phyloP scores from a whole-genome alignment of 2,888 invertebrate genomes.

The Pardosa pseudoannulata region DNA sequence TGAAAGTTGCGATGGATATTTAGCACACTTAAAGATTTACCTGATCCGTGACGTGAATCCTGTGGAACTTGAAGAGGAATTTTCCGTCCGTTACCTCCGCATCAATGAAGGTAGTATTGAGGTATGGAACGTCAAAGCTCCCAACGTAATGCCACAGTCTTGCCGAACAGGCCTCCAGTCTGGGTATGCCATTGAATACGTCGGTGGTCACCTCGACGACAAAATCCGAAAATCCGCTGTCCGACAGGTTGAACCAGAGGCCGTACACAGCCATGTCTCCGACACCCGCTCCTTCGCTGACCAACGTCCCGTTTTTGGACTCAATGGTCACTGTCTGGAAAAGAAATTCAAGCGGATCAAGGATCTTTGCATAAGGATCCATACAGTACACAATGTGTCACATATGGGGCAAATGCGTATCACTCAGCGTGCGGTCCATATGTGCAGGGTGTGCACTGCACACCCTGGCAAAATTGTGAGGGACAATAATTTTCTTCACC shows the following conservation, averaged over 20 bases:
- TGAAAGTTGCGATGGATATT: too few species aligned
- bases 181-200: neutral
- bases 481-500: too few species aligned
- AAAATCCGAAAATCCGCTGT: neutral
- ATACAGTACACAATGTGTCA: too few species aligned
- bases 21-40: neutral
- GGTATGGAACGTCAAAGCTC: neutral
- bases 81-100: neutral
- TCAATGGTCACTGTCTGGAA: neutral
- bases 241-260: neutral
- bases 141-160: neutral
- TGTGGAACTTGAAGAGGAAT: neutral
- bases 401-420: too few species aligned
- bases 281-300: neutral
- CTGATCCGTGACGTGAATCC: neutral
- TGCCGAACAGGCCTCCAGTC: neutral
- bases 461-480: too few species aligned
- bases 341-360: neutral
- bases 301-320: neutral
- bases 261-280: neutral
- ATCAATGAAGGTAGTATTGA: neutral
- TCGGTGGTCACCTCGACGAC: neutral
- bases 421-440: too few species aligned
- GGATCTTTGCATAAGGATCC: too few species aligned
- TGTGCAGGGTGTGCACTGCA: too few species aligned